Conservation (phyloP, 2,888 invertebrate species). For the Leptinotarsa juncta region DNA sequence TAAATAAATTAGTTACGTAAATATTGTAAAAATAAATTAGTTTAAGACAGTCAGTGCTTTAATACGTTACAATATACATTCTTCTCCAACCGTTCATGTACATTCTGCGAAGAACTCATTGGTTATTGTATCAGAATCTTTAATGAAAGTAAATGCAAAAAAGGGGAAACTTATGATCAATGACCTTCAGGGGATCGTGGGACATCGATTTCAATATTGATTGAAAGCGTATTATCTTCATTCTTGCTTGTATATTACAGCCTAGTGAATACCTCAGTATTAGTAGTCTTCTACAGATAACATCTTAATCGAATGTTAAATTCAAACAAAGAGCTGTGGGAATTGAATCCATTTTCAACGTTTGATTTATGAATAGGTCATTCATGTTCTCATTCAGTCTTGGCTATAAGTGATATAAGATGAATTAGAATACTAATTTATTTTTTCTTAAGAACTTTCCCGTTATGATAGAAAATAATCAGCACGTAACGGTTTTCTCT, state of each 20-base stretch:
- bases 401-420: background rate
- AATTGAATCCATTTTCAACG: conserved; percentile 2
- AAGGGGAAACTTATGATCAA: background rate
- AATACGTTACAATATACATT: too few species aligned
- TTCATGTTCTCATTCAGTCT: background rate
- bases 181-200: background rate
- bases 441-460: conserved; percentile 23
- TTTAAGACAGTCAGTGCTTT: too few species aligned
- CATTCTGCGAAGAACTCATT: too few species aligned
- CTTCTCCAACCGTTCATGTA: too few species aligned
- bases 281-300: background rate
- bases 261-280: background rate
- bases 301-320: conserved; percentile 1
- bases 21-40: too few species aligned
- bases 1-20: too few species aligned
- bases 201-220: background rate
- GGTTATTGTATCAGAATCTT: too few species aligned
- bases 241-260: background rate
- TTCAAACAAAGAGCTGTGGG: conserved; percentile 1
- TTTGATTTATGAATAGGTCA: conserved; percentile 4
- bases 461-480: conserved; percentile 17
- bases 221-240: background rate
- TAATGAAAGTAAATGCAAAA: background rate
- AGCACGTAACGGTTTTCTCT: conserved; percentile 24
- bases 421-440: conserved; percentile 3